Percentiles rank a stretch among this genome's conserved stretches.
Evolutionary conservation across 2,797 vertebrate species (phyloP).

Genomic region (Enteromius thamalakanensis): DNA sequence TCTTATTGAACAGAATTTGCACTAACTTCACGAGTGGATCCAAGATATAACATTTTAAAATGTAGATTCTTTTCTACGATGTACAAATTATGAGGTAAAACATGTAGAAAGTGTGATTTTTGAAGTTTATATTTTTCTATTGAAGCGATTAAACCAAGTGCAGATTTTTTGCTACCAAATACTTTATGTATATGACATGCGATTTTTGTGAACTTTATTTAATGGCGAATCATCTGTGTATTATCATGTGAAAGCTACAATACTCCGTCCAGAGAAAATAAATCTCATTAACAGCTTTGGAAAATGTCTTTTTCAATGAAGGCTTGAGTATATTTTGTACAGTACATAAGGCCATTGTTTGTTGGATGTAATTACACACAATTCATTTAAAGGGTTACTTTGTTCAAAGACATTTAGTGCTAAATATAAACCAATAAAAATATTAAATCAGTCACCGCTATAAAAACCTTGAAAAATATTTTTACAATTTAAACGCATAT

Average conservation of each 20-base stretch:
- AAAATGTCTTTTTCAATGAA: neutral
- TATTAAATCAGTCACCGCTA: neutral
- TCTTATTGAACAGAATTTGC: slow-evolving; percentile 53
- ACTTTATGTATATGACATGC: slow-evolving; percentile 39
- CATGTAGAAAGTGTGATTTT: slow-evolving; percentile 11
- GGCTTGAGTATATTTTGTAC: neutral
- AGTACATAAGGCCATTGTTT: neutral
- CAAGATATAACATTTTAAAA: slow-evolving; percentile 44
- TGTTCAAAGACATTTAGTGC: neutral
- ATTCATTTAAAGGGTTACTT: neutral
- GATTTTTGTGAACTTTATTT: slow-evolving; percentile 28
- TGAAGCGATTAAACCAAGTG: slow-evolving; percentile 33
- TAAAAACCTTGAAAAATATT: neutral
- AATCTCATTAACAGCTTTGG: slow-evolving; percentile 29
- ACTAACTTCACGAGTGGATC: slow-evolving; percentile 57
- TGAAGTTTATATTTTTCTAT: slow-evolving; percentile 58
- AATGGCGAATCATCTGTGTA: slow-evolving; percentile 26
- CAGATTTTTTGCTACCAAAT: slow-evolving; percentile 50
- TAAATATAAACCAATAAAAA: neutral
- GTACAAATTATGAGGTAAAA: slow-evolving; percentile 44
- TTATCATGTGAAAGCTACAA: slow-evolving; percentile 22
- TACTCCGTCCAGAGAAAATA: slow-evolving; percentile 47
- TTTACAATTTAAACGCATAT: neutral
- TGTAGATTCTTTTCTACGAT: slow-evolving; percentile 39
- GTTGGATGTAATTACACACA: neutral